Evolutionary conservation across 2,888 invertebrate species (phyloP), one percentile per base, ranked within the genome.

Genomic region (Teleiodes luculella): DNA sequence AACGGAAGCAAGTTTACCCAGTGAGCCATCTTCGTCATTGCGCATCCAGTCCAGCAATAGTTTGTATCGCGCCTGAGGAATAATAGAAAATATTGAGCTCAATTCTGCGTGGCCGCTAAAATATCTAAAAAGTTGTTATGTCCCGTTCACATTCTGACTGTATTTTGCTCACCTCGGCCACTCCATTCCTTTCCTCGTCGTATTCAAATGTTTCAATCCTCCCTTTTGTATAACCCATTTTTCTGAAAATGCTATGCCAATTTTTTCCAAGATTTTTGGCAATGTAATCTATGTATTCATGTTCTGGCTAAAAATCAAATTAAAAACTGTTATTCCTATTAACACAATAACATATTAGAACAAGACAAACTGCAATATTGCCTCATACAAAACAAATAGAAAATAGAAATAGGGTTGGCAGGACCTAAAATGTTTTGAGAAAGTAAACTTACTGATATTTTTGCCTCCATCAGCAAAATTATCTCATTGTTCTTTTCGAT

Each of bases 41-140:
- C 92, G 90, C 53, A 91, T 91, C 95, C 95, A 95, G 61, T 94
- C 94, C 13, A 93, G 70, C 2, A 95, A 76, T 52, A 94, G 77
- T 70, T 94, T 93, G 80, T 94, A 95, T 55, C 95, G 92, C 8
- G 94, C 93, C 94, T 94, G 48, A n/a, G 60, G 56, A 28, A 28
- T 16, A 14, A 14, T 13, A 41, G 4, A 18, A 11, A 11, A 3
- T 20, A n/a, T n/a, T n/a, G n/a, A n/a, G n/a, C n/a, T n/a, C n/a
- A n/a, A n/a, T n/a, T n/a, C n/a, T n/a, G n/a, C n/a, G n/a, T n/a
- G n/a, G n/a, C n/a, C n/a, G n/a, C n/a, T n/a, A n/a, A n/a, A n/a
- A n/a, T n/a, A n/a, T n/a, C n/a, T n/a, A n/a, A n/a, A n/a, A n/a
- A n/a, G n/a, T n/a, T n/a, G n/a, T n/a, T n/a, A n/a, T n/a, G n/a